phyloP scores from a whole-genome alignment of 1,140 invertebrate genomes.

The Platyura marginata region DNA sequence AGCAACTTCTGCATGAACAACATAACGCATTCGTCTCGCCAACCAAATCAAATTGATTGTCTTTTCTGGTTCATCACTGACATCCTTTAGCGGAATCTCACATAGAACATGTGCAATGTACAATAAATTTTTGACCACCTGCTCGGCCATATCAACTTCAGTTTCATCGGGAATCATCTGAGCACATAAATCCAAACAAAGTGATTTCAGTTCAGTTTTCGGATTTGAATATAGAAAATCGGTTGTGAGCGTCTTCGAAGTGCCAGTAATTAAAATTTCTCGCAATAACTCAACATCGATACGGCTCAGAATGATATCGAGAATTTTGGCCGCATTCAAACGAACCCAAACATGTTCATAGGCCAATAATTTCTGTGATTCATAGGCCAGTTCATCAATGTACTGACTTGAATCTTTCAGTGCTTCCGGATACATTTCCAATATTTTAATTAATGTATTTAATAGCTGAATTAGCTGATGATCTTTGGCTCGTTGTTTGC shows the following conservation, averaged over 20 bases:
- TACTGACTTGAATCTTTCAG: conserved; percentile 24
- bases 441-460: conserved; percentile 31
- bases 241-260: not conserved
- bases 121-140: conserved; percentile 53
- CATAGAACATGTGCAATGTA: conserved; percentile 43
- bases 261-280: conserved; percentile 8
- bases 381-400: conserved; percentile 41
- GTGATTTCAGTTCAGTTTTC: conserved; percentile 35
- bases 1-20: conserved; percentile 37
- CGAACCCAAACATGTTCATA: conserved; percentile 48
- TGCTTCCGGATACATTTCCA: conserved; percentile 25
- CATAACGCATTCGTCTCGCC: conserved; percentile 32
- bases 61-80: conserved; percentile 5
- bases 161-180: conserved; percentile 43
- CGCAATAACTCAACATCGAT: conserved; percentile 15
- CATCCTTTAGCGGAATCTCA: conserved; percentile 21
- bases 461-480: conserved; percentile 34
- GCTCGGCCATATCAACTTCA: conserved; percentile 38
- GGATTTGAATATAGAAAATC: conserved; percentile 44
- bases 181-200: conserved; percentile 51
- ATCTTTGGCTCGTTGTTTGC: conserved; percentile 30
- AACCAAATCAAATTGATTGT: conserved; percentile 32
- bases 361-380: conserved; percentile 47
- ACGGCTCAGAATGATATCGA: conserved; percentile 46
- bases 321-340: conserved; percentile 48